Evolutionary conservation across 2,797 vertebrate species (phyloP).

Genomic region (Nasua narica): DNA sequence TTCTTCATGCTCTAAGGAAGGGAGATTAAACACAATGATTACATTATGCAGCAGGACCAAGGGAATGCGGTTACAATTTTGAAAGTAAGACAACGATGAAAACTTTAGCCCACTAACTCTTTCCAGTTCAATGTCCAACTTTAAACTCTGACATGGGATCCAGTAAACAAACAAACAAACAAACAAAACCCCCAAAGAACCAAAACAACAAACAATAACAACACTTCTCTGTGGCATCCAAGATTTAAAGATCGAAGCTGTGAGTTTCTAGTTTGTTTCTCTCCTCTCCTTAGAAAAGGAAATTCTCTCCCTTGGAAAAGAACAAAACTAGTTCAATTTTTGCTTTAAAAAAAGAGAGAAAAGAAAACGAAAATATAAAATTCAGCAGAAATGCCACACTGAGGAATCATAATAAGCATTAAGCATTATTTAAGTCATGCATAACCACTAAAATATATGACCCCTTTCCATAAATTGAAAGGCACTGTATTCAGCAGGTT

Average conservation of each 20-base stretch:
- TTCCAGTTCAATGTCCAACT: background rate
- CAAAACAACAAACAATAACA: background rate
- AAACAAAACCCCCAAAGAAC: background rate
- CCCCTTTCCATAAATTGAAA: slow-evolving; percentile 69
- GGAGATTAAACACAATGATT: slow-evolving; percentile 17
- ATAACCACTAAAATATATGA: slow-evolving; percentile 62
- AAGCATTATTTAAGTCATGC: slow-evolving; percentile 64
- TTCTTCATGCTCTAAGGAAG: background rate
- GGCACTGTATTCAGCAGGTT: slow-evolving; percentile 28
- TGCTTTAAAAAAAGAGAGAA: background rate
- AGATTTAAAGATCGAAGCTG: background rate
- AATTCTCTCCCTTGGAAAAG: background rate
- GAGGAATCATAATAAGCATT: slow-evolving; percentile 73
- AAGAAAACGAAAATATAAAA: slow-evolving; percentile 58
- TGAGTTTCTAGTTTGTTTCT: slow-evolving; percentile 21
- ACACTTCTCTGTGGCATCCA: background rate
- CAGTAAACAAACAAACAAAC: background rate
- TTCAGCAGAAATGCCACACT: slow-evolving; percentile 53
- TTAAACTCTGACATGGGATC: background rate
- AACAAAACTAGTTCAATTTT: slow-evolving; percentile 52
- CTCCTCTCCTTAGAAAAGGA: slow-evolving; percentile 35
- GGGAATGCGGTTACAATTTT: slow-evolving; percentile 7
- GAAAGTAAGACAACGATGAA: slow-evolving; percentile 22
- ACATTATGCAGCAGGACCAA: slow-evolving; percentile 19
- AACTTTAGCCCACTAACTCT: background rate